Conservation (phyloP, 1,140 invertebrate species). For the Danaus melanippus region DNA sequence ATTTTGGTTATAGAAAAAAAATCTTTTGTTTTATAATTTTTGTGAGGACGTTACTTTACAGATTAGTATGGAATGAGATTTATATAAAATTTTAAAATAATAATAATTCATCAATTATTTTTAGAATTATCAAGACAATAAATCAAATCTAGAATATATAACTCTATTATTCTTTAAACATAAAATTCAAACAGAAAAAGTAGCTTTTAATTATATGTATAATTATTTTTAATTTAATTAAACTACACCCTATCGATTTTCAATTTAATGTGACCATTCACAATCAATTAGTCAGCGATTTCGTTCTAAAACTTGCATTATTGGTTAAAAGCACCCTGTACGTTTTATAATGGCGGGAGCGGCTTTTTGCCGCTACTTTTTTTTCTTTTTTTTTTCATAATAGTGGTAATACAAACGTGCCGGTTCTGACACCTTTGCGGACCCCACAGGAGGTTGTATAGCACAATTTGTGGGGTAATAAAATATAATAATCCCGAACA, state of each 20-base stretch:
- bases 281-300: conserved; percentile 67
- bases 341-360: conserved; percentile 43
- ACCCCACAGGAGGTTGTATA: conserved; percentile 58
- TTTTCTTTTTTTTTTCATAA: conserved; percentile 49
- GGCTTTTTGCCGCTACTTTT: conserved; percentile 53
- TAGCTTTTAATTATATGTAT: conserved; percentile 1
- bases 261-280: conserved; percentile 57
- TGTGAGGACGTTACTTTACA: no score
- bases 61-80: no score
- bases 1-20: no score
- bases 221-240: conserved; percentile 7
- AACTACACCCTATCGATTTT: conserved; percentile 36
- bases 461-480: conserved; percentile 62
- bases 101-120: no score
- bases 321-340: conserved; percentile 51
- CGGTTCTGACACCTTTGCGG: conserved; percentile 61
- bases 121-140: no score
- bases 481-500: conserved; percentile 54
- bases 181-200: not conserved
- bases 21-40: no score
- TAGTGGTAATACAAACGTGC: conserved; percentile 62
- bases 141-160: no score
- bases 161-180: not conserved
- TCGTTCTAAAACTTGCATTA: conserved; percentile 45
- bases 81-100: no score